Percentiles rank a stretch among this genome's conserved stretches.
phyloP scores from a whole-genome alignment of 2,888 invertebrate genomes.

The Rhamnusium bicolor region DNA sequence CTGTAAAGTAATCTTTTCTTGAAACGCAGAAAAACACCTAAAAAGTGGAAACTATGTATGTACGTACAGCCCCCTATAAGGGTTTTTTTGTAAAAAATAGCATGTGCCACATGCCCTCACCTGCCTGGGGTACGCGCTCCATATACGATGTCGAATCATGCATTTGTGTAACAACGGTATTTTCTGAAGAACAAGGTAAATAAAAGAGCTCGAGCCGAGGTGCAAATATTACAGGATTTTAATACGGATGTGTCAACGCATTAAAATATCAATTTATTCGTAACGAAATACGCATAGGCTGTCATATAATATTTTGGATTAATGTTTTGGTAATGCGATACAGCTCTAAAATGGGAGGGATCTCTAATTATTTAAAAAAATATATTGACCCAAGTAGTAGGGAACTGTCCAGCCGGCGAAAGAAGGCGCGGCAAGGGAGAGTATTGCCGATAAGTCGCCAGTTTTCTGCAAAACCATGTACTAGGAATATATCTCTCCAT shows the following conservation, averaged over 20 bases:
- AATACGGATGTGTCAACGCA: neutral
- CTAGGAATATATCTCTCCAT: no score
- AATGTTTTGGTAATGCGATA: neutral
- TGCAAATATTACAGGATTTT: neutral
- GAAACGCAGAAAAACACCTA: constrained; percentile 15
- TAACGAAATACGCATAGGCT: neutral
- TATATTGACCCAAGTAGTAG: no score
- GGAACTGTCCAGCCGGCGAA: no score
- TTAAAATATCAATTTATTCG: constrained; percentile 4
- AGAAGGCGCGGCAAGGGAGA: no score
- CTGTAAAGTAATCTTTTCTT: constrained; percentile 12
- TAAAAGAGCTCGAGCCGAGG: neutral
- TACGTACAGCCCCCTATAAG: constrained; percentile 10
- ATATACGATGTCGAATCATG: neutral
- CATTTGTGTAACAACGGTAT: constrained; percentile 7
- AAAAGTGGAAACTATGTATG: constrained; percentile 28
- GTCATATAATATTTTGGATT: neutral
- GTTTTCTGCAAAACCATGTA: no score
- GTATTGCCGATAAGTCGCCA: no score
- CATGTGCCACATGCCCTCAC: constrained; percentile 50
- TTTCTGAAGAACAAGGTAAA: constrained; percentile 25
- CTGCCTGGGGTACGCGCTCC: constrained; percentile 40
- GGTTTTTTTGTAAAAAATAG: constrained; percentile 37
- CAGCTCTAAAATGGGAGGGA: no score
- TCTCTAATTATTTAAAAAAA: no score